phyloP scores from a whole-genome alignment of 2,888 invertebrate species.

The Masnerella sp. region DNA sequence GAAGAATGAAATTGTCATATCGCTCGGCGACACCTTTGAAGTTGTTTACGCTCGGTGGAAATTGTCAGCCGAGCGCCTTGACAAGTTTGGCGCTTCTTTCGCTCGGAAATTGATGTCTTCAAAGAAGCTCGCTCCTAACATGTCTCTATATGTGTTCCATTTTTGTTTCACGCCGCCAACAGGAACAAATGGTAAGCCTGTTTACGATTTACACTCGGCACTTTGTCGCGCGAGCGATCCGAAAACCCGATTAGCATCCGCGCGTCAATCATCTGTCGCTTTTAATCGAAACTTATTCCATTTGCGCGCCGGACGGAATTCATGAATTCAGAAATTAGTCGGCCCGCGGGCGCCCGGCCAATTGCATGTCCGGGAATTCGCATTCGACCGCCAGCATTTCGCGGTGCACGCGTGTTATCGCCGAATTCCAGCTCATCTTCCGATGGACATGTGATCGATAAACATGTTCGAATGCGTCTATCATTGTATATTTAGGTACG shows the following conservation, averaged over 20 bases:
- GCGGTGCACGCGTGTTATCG: no score
- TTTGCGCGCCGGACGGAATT: background rate
- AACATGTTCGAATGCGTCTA: no score
- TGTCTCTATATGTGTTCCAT: conserved; percentile 60
- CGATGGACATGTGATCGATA: no score
- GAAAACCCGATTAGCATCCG: conserved; percentile 29
- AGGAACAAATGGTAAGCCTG: conserved; percentile 76
- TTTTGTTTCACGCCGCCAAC: conserved; percentile 73
- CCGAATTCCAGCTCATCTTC: no score
- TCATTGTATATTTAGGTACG: no score
- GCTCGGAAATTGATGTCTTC: conserved; percentile 36
- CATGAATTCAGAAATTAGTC: no score
- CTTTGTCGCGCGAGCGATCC: conserved; percentile 20
- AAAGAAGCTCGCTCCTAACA: conserved; percentile 18
- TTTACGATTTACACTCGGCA: conserved; percentile 26
- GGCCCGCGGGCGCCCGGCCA: no score
- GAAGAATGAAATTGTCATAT: conserved; percentile 19
- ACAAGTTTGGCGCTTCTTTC: conserved; percentile 16
- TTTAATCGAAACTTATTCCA: conserved; percentile 8
- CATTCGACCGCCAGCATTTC: no score
- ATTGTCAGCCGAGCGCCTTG: conserved; percentile 4
- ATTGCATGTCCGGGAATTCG: no score
- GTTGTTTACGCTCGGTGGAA: conserved; percentile 8
- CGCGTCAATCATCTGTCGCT: conserved; percentile 30
- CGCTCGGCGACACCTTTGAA: conserved; percentile 5